Conservation (phyloP, 2,888 invertebrate species). For the Anoplius nigerrimus region DNA sequence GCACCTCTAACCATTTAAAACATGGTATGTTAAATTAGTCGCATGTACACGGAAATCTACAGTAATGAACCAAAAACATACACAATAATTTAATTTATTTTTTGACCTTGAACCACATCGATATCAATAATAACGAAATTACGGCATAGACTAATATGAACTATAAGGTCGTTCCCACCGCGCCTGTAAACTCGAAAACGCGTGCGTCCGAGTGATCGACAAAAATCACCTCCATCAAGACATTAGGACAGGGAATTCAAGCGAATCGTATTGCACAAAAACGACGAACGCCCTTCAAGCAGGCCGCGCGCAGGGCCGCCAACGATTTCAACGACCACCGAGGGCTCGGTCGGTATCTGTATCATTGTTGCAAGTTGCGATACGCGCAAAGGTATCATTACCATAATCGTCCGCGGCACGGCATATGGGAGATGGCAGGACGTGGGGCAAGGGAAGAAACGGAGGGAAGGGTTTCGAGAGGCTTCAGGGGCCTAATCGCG, state of each 20-base stretch:
- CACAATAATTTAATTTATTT: too few species aligned
- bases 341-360: conserved; percentile 59
- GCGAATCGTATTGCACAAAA: background rate
- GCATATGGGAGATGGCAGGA: conserved; percentile 60
- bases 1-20: too few species aligned
- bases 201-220: background rate
- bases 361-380: conserved; percentile 70
- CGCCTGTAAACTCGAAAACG: too few species aligned
- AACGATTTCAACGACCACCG: conserved; percentile 26
- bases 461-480: conserved; percentile 36
- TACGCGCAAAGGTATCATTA: conserved; percentile 71
- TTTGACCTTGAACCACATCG: too few species aligned
- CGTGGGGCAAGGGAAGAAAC: conserved; percentile 32
- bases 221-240: background rate
- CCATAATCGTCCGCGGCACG: conserved; percentile 66
- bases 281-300: background rate
- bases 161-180: too few species aligned
- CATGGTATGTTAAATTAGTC: too few species aligned
- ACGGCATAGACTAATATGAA: too few species aligned
- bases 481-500: conserved; percentile 70
- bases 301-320: background rate
- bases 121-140: too few species aligned
- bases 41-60: too few species aligned
- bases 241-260: too few species aligned
- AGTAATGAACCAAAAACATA: too few species aligned